Evolutionary conservation across 2,888 invertebrate genomes (phyloP), one percentile per base, ranked within the genome.

Genomic region (Alloplasta piceator): DNA sequence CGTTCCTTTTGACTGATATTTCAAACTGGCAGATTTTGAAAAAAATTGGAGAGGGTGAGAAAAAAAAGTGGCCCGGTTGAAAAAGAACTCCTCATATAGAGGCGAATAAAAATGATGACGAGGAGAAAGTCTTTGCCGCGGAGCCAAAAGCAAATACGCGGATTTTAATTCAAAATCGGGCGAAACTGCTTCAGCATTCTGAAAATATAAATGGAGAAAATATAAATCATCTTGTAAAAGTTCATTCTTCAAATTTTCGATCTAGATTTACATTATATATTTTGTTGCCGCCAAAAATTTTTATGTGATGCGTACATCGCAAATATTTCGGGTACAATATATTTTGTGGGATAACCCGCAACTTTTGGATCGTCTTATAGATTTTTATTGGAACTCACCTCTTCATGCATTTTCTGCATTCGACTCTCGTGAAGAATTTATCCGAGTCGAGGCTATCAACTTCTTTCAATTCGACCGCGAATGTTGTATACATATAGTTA

Each of bases 401-500:
- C 26, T 26, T 26, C 0, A 68, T 56, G 55, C 39, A 26, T 56
- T 68, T 68, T 68, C 56, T 68, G 55, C 43, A 55, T 6, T 43
- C 85, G 86, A 38, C 85, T 88, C 67, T 76, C 87, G 63, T 80
- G 89, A 88, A 78, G 88, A 89, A 85, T 58, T 80, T 70, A 82
- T 79, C 68, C 78, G 84, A 85, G 86, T 83, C 86, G 85, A 86
- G 87, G 86, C 72, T 83, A 86, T 85, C 87, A 82, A 83, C 82
- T 87, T 85, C 73, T 78, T 74, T 38, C 56, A 46, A 46, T 60
- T 66, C 74, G 78, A 81, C 77, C 68, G 14, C 68, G 52, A 68
- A 68, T 48, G 12, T 10, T 39, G 41, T 52, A 12, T 48, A 48
- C 26, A 36, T 43, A 14, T 41, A 60, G 14, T 16, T 9, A 38